Base-by-base conservation (phyloP, 2,113 vertebrate genomes). In the Notechis scutatus region DNA sequence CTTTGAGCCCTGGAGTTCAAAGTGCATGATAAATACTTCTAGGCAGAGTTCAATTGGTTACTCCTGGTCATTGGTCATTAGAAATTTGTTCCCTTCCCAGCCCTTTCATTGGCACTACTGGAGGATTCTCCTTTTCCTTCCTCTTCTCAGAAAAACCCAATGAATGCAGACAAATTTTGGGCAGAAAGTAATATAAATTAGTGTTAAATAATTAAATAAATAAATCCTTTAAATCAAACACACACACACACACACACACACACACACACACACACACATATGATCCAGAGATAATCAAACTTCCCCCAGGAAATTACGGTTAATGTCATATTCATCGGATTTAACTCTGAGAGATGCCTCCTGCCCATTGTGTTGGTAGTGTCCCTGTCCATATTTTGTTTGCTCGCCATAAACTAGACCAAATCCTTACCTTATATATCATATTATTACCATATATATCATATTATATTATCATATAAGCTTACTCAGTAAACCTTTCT, bases 401-500 rank as follows among this genome's bases (percentile, higher is more conserved):
- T 39, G 86, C 90, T 85, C 91, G 34, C 1, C 87, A 7, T 11
- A 47, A 81, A 88, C 55, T 90, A 50, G 45, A 91, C 2, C 14
- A 50, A 42, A 92, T 81, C 34, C 34, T 81, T 81, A 55, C 55
- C 47, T 45, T 89, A 52, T 54, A 54, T 18, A n/a, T 92, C 94
- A 92, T 26, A 24, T 26, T 94, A n/a, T 85, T 81, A 55, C 55
- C 47, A 55, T 89, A 39, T 54, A 54, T 18, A n/a, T 92, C 94
- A 92, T 26, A 24, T 26, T 94, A n/a, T 85, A 45, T 45, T 45
- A 45, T 45, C 5, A 45, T 45, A 94, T 94, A 92, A 29, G 23
- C 9, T 91, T 85, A 4, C 87, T 96, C 61, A 39, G 85, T 92
- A 96, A 95, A 96, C n/a, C 20, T 54, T 21, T 10, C 39, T 64